phyloP scores from a whole-genome alignment of 1,140 invertebrate species.

The Ectropis grisescens region DNA sequence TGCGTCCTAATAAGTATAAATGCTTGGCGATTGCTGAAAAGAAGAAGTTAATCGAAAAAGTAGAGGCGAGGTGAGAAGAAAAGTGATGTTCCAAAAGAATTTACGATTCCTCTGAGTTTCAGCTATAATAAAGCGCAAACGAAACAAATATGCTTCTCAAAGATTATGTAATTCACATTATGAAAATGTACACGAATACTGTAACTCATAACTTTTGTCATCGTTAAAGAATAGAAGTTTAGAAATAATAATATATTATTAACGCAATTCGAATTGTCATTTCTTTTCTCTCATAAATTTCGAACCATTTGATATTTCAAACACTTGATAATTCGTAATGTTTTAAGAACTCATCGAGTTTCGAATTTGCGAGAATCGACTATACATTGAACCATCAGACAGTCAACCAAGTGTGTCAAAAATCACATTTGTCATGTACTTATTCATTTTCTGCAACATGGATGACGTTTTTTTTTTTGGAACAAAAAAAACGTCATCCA shows the following conservation, averaged over 20 bases:
- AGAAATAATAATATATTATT: constrained; percentile 14
- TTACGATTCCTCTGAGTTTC: too few relatives aligned
- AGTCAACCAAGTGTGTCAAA: too few relatives aligned
- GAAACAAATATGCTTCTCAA: too few relatives aligned
- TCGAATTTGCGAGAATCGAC: constrained; percentile 15
- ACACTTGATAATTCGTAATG: constrained; percentile 21
- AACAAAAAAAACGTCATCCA: too few relatives aligned
- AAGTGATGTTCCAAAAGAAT: neutral
- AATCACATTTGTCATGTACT: too few relatives aligned
- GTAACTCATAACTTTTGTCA: constrained; percentile 10
- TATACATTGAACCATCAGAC: too few relatives aligned
- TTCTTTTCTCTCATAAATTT: constrained; percentile 21
- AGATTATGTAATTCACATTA: neutral
- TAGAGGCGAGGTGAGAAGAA: neutral
- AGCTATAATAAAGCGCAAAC: too few relatives aligned
- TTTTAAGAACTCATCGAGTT: constrained; percentile 18
- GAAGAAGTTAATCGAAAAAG: constrained; percentile 10
- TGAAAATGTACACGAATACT: neutral
- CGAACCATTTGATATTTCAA: constrained; percentile 21
- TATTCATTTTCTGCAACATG: too few relatives aligned
- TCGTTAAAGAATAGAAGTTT: constrained; percentile 12
- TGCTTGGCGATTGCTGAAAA: constrained; percentile 9
- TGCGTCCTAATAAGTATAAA: constrained; percentile 8
- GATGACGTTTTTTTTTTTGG: too few relatives aligned
- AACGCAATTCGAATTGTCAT: constrained; percentile 19